Conservation (phyloP, 2,797 vertebrate species). For the Falco rusticolus region DNA sequence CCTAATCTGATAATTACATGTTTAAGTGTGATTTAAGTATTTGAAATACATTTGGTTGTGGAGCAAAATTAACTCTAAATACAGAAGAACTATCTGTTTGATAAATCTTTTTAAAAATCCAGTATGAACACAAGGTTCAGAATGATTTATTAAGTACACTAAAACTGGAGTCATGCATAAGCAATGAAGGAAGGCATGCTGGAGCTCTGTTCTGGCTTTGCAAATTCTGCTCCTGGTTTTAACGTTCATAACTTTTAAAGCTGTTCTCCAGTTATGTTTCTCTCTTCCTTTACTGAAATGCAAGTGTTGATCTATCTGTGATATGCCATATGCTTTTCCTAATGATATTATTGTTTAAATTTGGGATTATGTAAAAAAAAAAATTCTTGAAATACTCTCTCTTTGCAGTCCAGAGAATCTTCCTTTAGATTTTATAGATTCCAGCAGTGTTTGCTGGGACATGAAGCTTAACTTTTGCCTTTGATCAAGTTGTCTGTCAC, state of each 20-base stretch:
- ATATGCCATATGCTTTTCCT: background rate
- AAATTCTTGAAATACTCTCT: background rate
- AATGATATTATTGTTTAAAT: background rate
- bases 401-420: background rate
- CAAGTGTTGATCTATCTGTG: background rate
- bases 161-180: slow-evolving; percentile 15
- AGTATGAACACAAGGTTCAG: background rate
- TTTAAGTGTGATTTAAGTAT: background rate
- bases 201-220: slow-evolving; percentile 5
- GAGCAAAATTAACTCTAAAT: slow-evolving; percentile 17
- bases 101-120: slow-evolving; percentile 6
- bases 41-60: background rate
- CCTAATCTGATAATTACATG: background rate
- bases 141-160: slow-evolving; percentile 35
- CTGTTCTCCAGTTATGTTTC: background rate
- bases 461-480: background rate
- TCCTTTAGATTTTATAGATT: background rate
- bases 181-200: slow-evolving; percentile 6
- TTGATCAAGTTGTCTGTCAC: background rate
- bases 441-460: background rate
- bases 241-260: background rate
- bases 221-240: slow-evolving; percentile 23
- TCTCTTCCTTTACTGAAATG: background rate
- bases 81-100: background rate
- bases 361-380: background rate